phyloP scores from a whole-genome alignment of 1,140 invertebrate genomes.

The Drosophila tropicalis region DNA sequence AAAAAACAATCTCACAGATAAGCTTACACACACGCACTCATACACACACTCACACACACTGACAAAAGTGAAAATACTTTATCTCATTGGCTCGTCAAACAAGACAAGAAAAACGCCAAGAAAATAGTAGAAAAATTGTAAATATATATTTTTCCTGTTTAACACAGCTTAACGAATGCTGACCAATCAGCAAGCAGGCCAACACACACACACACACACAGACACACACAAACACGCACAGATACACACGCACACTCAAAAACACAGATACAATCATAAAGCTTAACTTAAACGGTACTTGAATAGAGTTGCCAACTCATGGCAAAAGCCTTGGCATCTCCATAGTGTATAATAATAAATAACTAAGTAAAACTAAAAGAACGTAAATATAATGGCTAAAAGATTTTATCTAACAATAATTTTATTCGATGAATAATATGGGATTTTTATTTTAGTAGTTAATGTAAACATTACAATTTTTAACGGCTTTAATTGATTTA shows the following conservation, averaged over 20 bases:
- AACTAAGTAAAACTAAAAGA: conserved; percentile 19
- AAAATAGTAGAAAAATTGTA: conserved; percentile 55
- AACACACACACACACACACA: conserved; percentile 20
- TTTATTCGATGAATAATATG: conserved; percentile 13
- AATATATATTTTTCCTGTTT: conserved; percentile 63
- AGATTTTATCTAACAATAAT: conserved; percentile 49
- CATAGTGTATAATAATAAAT: conserved; percentile 15
- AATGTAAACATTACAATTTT: conserved; percentile 41
- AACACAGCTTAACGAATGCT: conserved; percentile 58
- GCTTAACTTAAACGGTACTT: conserved; percentile 34
- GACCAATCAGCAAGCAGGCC: conserved; percentile 63
- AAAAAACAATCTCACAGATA: conserved; percentile 21
- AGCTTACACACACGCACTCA: conserved; percentile 17
- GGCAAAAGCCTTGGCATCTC: conserved; percentile 11
- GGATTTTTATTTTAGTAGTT: conserved; percentile 1
- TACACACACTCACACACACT: conserved; percentile 22
- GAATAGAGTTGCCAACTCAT: conserved; percentile 65
- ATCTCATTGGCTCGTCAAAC: conserved; percentile 48
- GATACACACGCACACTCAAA: conserved; percentile 4
- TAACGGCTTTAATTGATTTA: conserved; percentile 68
- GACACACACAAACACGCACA: conserved; percentile 13
- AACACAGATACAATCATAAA: conserved; percentile 19
- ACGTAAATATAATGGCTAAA: not conserved
- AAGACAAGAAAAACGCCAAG: conserved; percentile 50
- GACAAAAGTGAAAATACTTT: conserved; percentile 25